These are phyloP conservation scores for Sphaerophoria rueppellii DNA, from an alignment of 2,888 invertebrate species.

Conservation along the genomic window DNA sequence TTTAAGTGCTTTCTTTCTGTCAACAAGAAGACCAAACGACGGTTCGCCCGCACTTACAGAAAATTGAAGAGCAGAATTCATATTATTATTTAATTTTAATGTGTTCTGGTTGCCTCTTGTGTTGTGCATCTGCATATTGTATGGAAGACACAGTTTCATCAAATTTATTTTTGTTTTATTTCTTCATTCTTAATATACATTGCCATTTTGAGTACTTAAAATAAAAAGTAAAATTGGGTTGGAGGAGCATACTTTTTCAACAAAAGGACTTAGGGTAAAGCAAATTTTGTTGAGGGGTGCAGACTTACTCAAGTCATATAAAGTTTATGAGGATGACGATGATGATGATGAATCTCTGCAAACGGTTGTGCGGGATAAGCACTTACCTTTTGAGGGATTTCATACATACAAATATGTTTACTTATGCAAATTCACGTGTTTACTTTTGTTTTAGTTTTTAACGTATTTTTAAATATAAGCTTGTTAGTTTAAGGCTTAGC, in stretches of 20 bases:
- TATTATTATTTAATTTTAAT: constrained; percentile 65
- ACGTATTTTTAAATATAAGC: constrained; percentile 6
- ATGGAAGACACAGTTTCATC: constrained; percentile 54
- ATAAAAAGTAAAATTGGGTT: background rate
- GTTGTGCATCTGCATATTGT: constrained; percentile 58
- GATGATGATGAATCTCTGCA: background rate
- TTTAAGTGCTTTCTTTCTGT: constrained; percentile 42
- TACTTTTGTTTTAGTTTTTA: background rate
- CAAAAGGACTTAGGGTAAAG: constrained; percentile 3
- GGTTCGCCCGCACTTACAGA: background rate
- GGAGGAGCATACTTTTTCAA: constrained; percentile 8
- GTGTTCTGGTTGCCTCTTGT: constrained; percentile 19
- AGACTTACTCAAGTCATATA: background rate
- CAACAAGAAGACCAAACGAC: constrained; percentile 33
- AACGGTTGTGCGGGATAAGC: background rate
- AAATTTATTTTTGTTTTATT: constrained; percentile 58
- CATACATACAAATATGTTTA: no score
- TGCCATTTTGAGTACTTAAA: constrained; percentile 3
- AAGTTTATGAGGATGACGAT: background rate
- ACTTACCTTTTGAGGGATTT: background rate
- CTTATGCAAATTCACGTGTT: background rate
- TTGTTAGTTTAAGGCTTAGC: constrained; percentile 32
- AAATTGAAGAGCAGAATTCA: constrained; percentile 37
- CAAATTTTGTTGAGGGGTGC: constrained; percentile 36
- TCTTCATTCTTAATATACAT: constrained; percentile 38